Base-by-base conservation (phyloP, 2,113 vertebrate genomes). In the Antechinus stuartii region DNA sequence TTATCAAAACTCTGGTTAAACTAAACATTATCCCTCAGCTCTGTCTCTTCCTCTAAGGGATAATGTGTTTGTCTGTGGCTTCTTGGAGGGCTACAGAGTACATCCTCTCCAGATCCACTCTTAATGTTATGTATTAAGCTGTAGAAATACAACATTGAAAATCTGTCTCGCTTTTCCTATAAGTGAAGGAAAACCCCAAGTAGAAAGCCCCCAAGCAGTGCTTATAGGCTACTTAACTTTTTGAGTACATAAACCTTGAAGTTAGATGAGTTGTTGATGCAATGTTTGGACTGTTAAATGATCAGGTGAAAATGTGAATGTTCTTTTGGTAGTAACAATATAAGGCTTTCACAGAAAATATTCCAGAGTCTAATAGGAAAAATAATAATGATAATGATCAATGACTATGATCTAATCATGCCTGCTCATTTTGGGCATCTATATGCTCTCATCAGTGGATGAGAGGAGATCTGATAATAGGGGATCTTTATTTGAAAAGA, bases 131-230 rank as follows among this genome's bases (percentile, higher is more conserved):
- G 55, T 90, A 93, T 1, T 93, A 24, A 68, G 8, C 54, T 94
- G 90, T 52, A n/a, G 91, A 96, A 90, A 92, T 91, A 54, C 84
- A 96, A n/a, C 14, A 54, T 9, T 90, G 47, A 94, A 95, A 94
- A 92, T 92, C 89, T 52, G 35, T 68, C 26, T 91, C 61, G 52
- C 42, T 0, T 95, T 96, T 93, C 16, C 76, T 94, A 10, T 54
- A 89, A 90, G 61, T 68, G 30, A 53, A 52, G 50, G n/a, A 95
- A 97, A 92, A 8, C 50, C 55, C 42, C 49, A 84, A 92, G 56
- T 12, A 94, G 23, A 56, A 95, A 25, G 55, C 22, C 2, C 90
- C 5, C 7, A 49, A 0, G 19, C 26, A 57, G 46, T 1, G 90
- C 50, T 84, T 95, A 90, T 84, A 84, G 68, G 16, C 68, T 23